Evolutionary conservation across 2,797 vertebrate genomes (phyloP), one percentile per base, ranked within the genome.

Genomic region (Pitangus sulphuratus): DNA sequence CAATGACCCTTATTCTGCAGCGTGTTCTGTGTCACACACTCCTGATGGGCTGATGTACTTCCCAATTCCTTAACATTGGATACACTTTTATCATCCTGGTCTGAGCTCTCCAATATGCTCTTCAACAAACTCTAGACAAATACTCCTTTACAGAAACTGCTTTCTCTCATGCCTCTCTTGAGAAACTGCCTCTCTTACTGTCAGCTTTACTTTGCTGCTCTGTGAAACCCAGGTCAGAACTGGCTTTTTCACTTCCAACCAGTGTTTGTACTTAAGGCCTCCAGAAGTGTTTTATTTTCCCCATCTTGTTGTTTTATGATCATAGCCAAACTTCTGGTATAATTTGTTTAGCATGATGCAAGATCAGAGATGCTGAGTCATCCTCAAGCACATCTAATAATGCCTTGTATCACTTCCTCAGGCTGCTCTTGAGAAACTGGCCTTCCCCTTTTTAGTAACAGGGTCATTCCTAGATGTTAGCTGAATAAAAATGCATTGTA

Each of bases 341-440:
- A 71, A 79, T 79, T 51, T 68, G 28, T 53, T 80, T 39, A 69
- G 65, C 39, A 24, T 76, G 80, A 90, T 58, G 74, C 39, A 82
- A 93, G 42, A 30, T 14, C 30, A 69, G 53, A 76, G 62, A 8
- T 37, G 15, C 66, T 91, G 93, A 93, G 48, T 93, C 92, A 93
- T 66, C 28, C 79, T 74, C 57, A 30, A 74, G n/a, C 21, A 77
- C 42, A 44, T 64, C 71, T 84, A 95, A 75, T 85, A 92, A 65
- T 37, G 65, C 57, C 50, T 82, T 37, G 26, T 94, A 94, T 91
- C 90, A 53, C 94, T 96, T 96, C 90, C 93, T 93, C 81, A 77
- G 70, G 28, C 58, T 24, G 40, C 31, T 57, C 44, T 80, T 92
- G 78, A 4, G 7, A 92, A 95, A 95, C 30, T 14, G 2, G 28